Conservation (phyloP, 2,113 vertebrate genomes). For the Dipodomys merriami region DNA sequence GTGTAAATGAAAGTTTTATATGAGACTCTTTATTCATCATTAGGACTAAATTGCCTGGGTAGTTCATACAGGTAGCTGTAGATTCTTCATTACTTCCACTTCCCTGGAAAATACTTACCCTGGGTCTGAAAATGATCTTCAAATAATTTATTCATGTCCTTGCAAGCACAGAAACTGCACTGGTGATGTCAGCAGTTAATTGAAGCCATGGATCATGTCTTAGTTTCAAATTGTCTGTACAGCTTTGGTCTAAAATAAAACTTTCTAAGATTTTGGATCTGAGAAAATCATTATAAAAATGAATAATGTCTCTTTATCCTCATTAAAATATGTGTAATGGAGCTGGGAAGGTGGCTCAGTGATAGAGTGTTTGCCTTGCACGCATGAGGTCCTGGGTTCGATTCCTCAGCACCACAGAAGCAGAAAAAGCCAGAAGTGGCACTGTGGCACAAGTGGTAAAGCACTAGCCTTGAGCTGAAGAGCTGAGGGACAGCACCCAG, state of each 20-base stretch:
- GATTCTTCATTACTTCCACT: constrained; percentile 58
- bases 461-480: too few species aligned
- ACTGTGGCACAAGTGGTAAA: too few species aligned
- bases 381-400: too few species aligned
- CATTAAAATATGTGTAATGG: background rate
- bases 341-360: too few species aligned
- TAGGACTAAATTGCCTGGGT: constrained; percentile 73
- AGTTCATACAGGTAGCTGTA: constrained; percentile 55
- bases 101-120: background rate
- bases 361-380: too few species aligned
- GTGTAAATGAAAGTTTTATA: constrained; percentile 80
- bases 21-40: constrained; percentile 71
- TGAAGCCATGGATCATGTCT: constrained; percentile 53
- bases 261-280: background rate
- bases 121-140: constrained; percentile 32
- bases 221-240: constrained; percentile 34
- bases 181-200: constrained; percentile 45
- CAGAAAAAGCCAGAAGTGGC: too few species aligned
- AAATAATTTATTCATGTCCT: constrained; percentile 62
- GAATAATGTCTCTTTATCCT: background rate
- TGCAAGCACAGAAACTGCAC: background rate
- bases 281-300: constrained; percentile 24
- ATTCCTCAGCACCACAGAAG: too few species aligned
- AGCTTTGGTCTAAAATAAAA: constrained; percentile 43
- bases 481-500: too few species aligned